Conservation (phyloP, 1,140 invertebrate genomes). For the Zaprionus nigranus region DNA sequence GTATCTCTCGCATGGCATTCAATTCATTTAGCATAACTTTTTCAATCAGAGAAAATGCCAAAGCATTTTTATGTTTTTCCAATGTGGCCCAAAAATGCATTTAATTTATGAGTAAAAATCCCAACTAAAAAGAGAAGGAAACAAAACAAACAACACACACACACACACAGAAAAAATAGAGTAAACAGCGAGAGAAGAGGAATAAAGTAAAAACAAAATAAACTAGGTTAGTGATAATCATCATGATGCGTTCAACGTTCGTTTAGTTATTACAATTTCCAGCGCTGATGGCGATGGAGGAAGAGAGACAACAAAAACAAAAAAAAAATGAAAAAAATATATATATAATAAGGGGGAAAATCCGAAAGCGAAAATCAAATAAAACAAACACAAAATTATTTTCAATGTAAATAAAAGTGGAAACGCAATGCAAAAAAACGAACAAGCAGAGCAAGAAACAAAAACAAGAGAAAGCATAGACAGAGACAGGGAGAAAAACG, state of each 20-base stretch:
- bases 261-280: slow-evolving; percentile 76
- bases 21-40: slow-evolving; percentile 51
- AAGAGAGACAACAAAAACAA: slow-evolving; percentile 2
- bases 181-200: neutral
- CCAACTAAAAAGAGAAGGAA: slow-evolving; percentile 16
- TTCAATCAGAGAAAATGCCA: slow-evolving; percentile 57
- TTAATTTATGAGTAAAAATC: slow-evolving; percentile 56
- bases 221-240: slow-evolving; percentile 79
- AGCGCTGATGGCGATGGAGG: slow-evolving; percentile 13
- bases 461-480: neutral
- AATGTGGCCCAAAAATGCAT: slow-evolving; percentile 70
- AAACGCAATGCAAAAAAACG: slow-evolving; percentile 47
- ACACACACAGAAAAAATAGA: neutral
- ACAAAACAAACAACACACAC: neutral
- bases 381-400: slow-evolving; percentile 29
- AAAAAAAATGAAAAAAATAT: slow-evolving; percentile 8
- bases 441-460: neutral
- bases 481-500: neutral
- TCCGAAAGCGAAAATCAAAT: slow-evolving; percentile 13
- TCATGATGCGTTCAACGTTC: slow-evolving; percentile 76
- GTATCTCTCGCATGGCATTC: slow-evolving; percentile 35
- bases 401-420: slow-evolving; percentile 71
- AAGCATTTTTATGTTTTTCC: slow-evolving; percentile 59
- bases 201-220: neutral
- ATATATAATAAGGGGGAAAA: slow-evolving; percentile 1